A percentile compares a stretch with the other conserved stretches of the same genome.
Conservation (phyloP, 2,113 vertebrate species). For the Copsychus sechellarum region DNA sequence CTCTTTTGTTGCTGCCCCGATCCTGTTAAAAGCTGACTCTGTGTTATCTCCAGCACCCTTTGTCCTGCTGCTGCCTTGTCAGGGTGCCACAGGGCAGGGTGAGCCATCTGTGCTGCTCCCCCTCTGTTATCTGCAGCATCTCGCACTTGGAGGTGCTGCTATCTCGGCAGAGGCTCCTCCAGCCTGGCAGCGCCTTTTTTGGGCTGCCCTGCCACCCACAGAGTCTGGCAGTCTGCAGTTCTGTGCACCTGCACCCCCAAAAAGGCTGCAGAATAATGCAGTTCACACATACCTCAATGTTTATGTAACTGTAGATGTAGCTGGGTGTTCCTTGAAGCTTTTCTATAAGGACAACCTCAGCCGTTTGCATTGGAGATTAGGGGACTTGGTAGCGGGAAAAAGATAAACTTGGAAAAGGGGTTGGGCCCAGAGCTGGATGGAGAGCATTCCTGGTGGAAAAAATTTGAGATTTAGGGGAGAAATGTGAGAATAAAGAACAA, state of each 20-base stretch:
- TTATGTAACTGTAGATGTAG: background rate
- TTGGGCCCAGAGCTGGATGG: background rate
- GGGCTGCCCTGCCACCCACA: rapidly evolving
- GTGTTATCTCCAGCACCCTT: background rate
- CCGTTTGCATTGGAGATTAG: background rate
- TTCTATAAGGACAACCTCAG: background rate
- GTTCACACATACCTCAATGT: background rate
- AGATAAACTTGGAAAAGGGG: background rate
- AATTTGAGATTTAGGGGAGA: background rate
- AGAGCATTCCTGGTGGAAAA: background rate
- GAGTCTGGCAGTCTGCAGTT: background rate
- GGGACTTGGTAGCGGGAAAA: background rate
- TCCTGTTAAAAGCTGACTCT: background rate
- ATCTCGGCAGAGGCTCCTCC: background rate
- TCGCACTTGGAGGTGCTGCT: background rate
- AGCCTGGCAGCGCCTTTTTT: background rate
- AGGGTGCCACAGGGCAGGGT: background rate
- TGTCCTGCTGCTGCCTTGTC: background rate
- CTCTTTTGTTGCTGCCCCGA: background rate
- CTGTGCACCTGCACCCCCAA: background rate
- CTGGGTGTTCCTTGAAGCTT: background rate
- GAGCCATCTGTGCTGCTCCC: background rate
- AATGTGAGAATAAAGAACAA: background rate
- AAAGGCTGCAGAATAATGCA: background rate
- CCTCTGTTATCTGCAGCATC: background rate